Base-by-base conservation (phyloP, 2,888 invertebrate species). In the Leptinotarsa haldemani region DNA sequence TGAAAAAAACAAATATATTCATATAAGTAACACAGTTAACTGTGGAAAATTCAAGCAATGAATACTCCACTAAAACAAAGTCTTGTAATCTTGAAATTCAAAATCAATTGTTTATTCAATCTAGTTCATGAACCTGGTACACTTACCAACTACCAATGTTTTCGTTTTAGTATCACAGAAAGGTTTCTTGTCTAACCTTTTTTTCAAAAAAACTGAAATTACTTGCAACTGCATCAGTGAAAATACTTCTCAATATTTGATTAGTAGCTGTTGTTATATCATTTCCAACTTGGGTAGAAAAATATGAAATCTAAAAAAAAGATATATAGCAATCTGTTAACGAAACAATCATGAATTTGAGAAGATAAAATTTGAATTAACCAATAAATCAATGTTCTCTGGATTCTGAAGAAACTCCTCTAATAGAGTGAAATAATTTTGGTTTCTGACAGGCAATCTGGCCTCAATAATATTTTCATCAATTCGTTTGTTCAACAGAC, bases 121-220 rank as follows among this genome's bases (percentile, higher is more conserved):
- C 2, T 30, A 16, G n/a, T 16, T 25, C n/a, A 52, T 52, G 30
- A 30, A 64, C 9, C 25, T 30, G 22, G 30, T 61, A 18, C 25
- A 61, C 46, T 64, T 40, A 64, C 64, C 64, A 64, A 64, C 64
- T 46, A 64, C 20, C 40, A 64, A 2, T n/a, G 64, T 64, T 46
- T 64, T 64, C 46, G 64, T 64, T 72, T 58, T 50, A 46, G 56
- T 46, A 30, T 64, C 65, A 70, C 50, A 64, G 50, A 70, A 70
- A 56, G 65, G 65, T 50, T 64, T 61, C 63, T 70, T 70, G 65
- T 70, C 52, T 25, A 52, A 63, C 56, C 53, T 53, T 65, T 70
- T 70, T 65, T 40, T 56, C 70, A 70, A 50, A 70, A 64, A 50
- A 70, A 53, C 70, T 65, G 50, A 70, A 70, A 63, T 61, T 30